These are phyloP conservation scores for Gymnocephalus cernua DNA, from an alignment of 2,113 vertebrate genomes.

Conservation along the genomic window DNA sequence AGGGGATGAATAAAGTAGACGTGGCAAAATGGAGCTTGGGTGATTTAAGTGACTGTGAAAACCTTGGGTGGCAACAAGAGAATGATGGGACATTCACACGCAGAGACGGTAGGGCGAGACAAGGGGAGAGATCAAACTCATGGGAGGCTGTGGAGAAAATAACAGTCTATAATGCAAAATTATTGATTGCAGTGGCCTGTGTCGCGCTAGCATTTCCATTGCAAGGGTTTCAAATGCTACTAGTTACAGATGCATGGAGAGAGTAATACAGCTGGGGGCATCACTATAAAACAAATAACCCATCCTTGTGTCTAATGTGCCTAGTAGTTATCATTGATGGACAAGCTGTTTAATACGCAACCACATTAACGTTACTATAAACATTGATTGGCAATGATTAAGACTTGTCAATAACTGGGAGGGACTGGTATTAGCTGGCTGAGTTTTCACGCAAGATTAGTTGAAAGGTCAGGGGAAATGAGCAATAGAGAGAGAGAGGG, in stretches of 20 bases:
- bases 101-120: neutral
- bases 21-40: constrained; percentile 69
- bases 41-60: constrained; percentile 72
- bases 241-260: neutral
- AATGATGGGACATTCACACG: constrained; percentile 12
- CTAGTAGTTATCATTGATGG: constrained; percentile 49
- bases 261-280: neutral
- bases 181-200: constrained; percentile 4
- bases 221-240: neutral
- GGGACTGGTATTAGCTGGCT: constrained; percentile 42
- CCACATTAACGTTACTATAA: constrained; percentile 61
- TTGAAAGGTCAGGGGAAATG: constrained; percentile 76
- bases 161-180: neutral
- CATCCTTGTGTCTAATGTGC: constrained; percentile 41
- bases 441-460: constrained; percentile 70
- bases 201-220: constrained; percentile 8
- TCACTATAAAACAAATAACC: constrained; percentile 1
- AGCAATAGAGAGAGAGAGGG: constrained; percentile 2
- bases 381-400: constrained; percentile 69
- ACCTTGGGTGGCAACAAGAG: constrained; percentile 43
- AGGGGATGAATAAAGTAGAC: constrained; percentile 67
- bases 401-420: constrained; percentile 63
- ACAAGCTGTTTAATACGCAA: constrained; percentile 46
- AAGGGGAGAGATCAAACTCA: constrained; percentile 16
- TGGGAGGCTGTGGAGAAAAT: constrained; percentile 8